Evolutionary conservation across 92 coral and sea anemone genomes (phyloP).

Genomic region (Galaxea fascicularis): DNA sequence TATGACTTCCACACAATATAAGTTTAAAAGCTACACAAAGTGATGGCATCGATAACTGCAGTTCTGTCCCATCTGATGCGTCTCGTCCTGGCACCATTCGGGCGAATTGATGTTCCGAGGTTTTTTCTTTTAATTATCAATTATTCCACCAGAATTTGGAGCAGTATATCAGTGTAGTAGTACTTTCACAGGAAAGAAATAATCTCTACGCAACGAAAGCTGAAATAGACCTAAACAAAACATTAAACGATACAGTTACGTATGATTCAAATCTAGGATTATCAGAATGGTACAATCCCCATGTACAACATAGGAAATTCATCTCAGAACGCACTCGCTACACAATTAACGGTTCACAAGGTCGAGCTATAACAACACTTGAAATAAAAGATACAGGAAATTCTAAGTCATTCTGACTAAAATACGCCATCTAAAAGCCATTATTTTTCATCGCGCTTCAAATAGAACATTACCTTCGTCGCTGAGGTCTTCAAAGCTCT

Average conservation of each 20-base stretch:
- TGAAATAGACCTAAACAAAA: neutral
- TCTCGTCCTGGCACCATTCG: too few species aligned
- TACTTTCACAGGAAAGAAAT: neutral
- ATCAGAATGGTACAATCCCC: neutral
- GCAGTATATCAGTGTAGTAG: neutral
- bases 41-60: too few species aligned
- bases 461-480: slow-evolving; percentile 32
- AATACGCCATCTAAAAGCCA: neutral
- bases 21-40: too few species aligned
- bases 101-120: too few species aligned
- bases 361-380: slow-evolving; percentile 39
- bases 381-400: slow-evolving; percentile 22
- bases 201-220: neutral
- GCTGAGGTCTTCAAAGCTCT: slow-evolving; percentile 27
- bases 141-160: too few species aligned
- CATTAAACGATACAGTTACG: neutral
- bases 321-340: neutral
- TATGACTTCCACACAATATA: too few species aligned
- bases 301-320: neutral
- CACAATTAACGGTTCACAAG: slow-evolving; percentile 34
- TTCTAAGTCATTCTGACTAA: slow-evolving; percentile 1
- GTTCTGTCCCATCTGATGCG: too few species aligned
- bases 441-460: neutral
- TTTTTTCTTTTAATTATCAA: too few species aligned
- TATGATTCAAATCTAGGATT: neutral